A percentile compares a stretch with the other conserved stretches of the same genome.
Conservation (phyloP, 1,140 invertebrate species). For the Drosophila virilis region DNA sequence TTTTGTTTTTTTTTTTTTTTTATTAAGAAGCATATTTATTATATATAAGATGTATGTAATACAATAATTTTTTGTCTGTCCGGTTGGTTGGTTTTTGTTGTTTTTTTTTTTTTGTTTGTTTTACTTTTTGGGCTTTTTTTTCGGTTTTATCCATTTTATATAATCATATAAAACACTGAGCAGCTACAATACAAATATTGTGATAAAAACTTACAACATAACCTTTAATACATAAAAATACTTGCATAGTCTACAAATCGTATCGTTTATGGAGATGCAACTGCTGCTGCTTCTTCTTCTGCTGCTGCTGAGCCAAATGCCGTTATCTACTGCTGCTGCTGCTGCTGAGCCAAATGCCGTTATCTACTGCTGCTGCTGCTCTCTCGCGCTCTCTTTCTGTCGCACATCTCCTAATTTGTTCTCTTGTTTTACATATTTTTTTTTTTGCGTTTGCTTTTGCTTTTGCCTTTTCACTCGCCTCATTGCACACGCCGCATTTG, state of each 20-base stretch:
- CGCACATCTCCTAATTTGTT: constrained; percentile 62
- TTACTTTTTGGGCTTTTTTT: constrained; percentile 43
- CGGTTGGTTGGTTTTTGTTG: constrained; percentile 50
- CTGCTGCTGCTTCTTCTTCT: constrained; percentile 37
- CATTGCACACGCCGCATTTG: constrained; percentile 43
- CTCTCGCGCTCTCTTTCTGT: constrained; percentile 19
- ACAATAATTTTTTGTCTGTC: constrained; percentile 79
- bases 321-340: constrained; percentile 15
- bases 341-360: neutral
- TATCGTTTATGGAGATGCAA: constrained; percentile 74
- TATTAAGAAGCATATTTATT: constrained; percentile 83
- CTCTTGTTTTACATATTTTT: constrained; percentile 24
- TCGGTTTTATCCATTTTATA: constrained; percentile 74
- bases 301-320: constrained; percentile 4
- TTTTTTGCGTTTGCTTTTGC: constrained; percentile 13
- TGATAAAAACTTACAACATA: constrained; percentile 84
- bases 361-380: neutral
- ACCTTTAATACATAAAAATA: constrained; percentile 84
- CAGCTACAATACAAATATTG: constrained; percentile 84
- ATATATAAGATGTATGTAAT: constrained; percentile 83
- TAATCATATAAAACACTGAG: constrained; percentile 84
- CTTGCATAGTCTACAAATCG: constrained; percentile 84
- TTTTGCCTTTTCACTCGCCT: constrained; percentile 27
- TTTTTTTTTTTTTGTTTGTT: constrained; percentile 42
- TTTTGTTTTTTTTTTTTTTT: constrained; percentile 58